Base-by-base conservation (phyloP, 2,888 invertebrate species). In the Hypomecis atomaria region DNA sequence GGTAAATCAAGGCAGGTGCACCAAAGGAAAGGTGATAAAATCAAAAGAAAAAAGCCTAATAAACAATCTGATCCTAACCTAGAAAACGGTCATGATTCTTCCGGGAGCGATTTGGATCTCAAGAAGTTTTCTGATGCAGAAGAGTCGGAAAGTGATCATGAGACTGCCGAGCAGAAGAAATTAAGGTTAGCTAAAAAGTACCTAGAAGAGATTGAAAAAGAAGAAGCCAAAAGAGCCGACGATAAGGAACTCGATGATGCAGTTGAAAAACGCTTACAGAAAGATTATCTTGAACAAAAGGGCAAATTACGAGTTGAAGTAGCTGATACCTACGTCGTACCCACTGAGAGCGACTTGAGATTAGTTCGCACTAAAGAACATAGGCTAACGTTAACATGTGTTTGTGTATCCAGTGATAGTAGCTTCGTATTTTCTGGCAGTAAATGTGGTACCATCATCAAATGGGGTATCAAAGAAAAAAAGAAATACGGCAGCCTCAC, bases 151-250 rank as follows among this genome's bases (percentile, higher is more conserved):
- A 95, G 95, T 75, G 95, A 95, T 71, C 92, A 94, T 71, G 97
- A 98, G 86, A 98, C 97, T 0, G 95, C 96, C 0, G 98, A 98
- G 83, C 97, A 99, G 79, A 99, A 98, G 82, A 96, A 97, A 72
- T 83, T 99, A 54, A 94, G 98, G 49, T 87, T 99, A 67, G 98
- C 99, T 0, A 98, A 98, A 83, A 95, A 97, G 82, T 98, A 98
- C 86, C 91, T 99, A 42, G 94, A 96, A 78, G 97, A 98, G 92
- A 96, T 99, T 49, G 96, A 97, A 86, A 95, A 94, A 78, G 96
- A 97, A 92, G 97, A 97, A 82, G 94, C 94, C 33, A 94, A 95
- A 70, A 94, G 96, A 73, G 93, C 94, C 0, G 96, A 95, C 73
- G 92, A 94, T 13, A 93, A 94, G 70, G 94, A 95, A 73, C 89